Conservation (phyloP, 2,888 invertebrate genomes). For the Sympetrum striolatum region DNA sequence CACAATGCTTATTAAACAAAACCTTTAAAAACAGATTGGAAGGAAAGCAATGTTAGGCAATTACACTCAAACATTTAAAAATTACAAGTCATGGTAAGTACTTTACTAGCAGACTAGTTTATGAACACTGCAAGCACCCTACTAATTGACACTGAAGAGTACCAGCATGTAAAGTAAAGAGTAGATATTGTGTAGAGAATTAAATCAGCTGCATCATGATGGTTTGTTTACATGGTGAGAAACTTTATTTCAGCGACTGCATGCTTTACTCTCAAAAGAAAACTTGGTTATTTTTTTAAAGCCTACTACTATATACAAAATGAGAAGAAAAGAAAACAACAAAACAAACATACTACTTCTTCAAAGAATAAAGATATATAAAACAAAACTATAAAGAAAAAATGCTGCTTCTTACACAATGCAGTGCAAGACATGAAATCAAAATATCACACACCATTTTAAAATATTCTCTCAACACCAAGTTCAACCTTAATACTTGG, state of each 20-base stretch:
- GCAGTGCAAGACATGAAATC: neutral
- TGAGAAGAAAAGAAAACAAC: too few species aligned
- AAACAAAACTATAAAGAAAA: neutral
- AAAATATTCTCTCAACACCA: neutral
- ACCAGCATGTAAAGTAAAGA: neutral
- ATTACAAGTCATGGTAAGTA: neutral
- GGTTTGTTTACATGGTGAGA: neutral
- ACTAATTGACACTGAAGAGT: neutral
- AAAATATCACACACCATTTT: neutral
- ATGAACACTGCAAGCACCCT: neutral
- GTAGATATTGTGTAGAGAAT: neutral
- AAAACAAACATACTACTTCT: neutral
- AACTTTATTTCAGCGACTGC: neutral
- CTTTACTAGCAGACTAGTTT: neutral
- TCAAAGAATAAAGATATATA: neutral
- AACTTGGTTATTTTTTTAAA: neutral
- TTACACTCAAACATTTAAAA: neutral
- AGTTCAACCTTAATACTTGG: neutral
- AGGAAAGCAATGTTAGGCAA: neutral
- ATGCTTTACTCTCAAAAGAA: neutral
- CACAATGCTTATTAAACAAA: neutral
- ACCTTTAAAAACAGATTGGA: neutral
- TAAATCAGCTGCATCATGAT: neutral
- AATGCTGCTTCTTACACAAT: neutral
- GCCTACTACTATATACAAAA: too few species aligned